Base-by-base conservation (phyloP, 2,113 vertebrate species). In the Gnathonemus longibarbis region DNA sequence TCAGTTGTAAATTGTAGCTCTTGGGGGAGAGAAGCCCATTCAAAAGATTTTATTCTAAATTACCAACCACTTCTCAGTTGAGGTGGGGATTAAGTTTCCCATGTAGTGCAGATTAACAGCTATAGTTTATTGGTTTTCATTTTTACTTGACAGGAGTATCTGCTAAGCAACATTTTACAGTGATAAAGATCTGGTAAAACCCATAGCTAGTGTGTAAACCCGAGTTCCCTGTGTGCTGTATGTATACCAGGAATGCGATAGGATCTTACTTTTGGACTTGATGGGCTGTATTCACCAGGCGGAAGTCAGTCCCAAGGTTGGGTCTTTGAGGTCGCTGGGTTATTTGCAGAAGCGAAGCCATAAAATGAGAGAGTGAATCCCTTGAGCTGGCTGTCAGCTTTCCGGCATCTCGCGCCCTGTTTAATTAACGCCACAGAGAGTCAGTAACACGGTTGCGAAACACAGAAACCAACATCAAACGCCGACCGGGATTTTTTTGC, bases 401-500 rank as follows among this genome's bases (percentile, higher is more conserved):
- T 3, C 35, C 11, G 5, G 5, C 83, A 9, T 10, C 1, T 48
- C 24, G 8, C 9, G 21, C 8, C 80, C 45, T 46, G 39, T 84
- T 52, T 87, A 50, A 87, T 52, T 31, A 50, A 50, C 24, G 3
- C 46, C 5, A 9, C 48, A 21, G 8, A 31, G 3, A 31, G 48
- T 17, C n/a, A 39, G 31, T 7, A 2, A 15, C 21, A 17, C 0
- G 9, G 13, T 1, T 86, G 50, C 1, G 74, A 39, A 49, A 24
- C 21, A 39, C 27, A 15, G 53, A 74, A 87, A 10, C 39, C 74
- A 17, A 21, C 15, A 27, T 62, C n/a, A 74, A 49, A 84, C 2
- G 17, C 39, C 7, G 19, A 19, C 27, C 46, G 39, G 77, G 88
- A 89, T 46, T 91, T 88, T 91, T 88, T 89, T 89, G 50, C 21